Conservation (phyloP, 2,113 vertebrate species). For the Speoplatyrhinus poulsoni region DNA sequence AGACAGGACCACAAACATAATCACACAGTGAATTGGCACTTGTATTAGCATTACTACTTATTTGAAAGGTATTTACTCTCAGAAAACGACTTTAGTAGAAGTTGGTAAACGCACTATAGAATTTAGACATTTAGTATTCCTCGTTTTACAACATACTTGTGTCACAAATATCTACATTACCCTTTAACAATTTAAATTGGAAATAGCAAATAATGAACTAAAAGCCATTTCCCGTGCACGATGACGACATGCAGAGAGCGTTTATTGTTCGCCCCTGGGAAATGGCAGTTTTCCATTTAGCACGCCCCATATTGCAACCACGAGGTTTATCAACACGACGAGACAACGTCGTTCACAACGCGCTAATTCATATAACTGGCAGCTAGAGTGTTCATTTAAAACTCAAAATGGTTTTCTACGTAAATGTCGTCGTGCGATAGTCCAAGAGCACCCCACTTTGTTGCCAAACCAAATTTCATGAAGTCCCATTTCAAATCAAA, state of each 20-base stretch:
- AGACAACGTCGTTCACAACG: background rate
- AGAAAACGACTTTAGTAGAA: too few relatives aligned
- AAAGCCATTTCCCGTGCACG: too few relatives aligned
- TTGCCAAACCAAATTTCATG: too few relatives aligned
- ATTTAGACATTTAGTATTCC: too few relatives aligned
- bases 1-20: slow-evolving; percentile 27
- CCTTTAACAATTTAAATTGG: too few relatives aligned
- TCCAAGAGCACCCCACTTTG: too few relatives aligned
- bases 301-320: slow-evolving; percentile 64
- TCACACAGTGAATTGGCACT: slow-evolving; percentile 10
- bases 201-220: background rate
- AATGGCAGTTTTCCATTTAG: slow-evolving; percentile 43
- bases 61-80: background rate
- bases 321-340: slow-evolving; percentile 61
- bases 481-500: too few relatives aligned
- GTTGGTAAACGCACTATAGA: too few relatives aligned
- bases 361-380: slow-evolving; percentile 8
- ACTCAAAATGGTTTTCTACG: background rate
- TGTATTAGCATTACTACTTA: background rate
- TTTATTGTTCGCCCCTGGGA: slow-evolving; percentile 47
- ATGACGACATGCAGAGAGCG: background rate
- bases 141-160: too few relatives aligned
- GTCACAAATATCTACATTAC: too few relatives aligned
- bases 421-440: background rate
- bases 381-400: background rate